Percentiles rank a stretch among this genome's conserved stretches.
phyloP scores from a whole-genome alignment of 1,140 invertebrate species.

The Brachionus manjavacas region DNA sequence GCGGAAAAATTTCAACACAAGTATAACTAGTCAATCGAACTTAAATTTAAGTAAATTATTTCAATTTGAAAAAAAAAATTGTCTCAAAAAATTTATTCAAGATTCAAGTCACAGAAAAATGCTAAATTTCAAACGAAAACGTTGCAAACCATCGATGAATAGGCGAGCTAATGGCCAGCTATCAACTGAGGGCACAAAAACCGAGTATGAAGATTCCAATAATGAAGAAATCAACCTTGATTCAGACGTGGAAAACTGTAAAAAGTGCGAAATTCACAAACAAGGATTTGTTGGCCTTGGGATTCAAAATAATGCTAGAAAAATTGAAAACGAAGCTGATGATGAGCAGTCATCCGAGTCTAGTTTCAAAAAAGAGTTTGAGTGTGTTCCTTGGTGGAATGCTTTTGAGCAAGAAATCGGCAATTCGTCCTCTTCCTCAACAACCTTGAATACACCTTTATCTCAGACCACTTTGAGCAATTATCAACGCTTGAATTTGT shows the following conservation, averaged over 20 bases:
- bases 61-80: too few species aligned
- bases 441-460: not conserved
- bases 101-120: not conserved
- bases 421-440: not conserved
- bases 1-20: not conserved
- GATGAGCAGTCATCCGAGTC: conserved; percentile 8
- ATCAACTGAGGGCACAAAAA: not conserved
- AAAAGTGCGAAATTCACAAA: not conserved
- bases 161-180: not conserved
- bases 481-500: not conserved
- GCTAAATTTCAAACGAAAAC: not conserved
- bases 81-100: not conserved
- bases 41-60: conserved; percentile 14
- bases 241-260: not conserved
- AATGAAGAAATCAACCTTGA: conserved; percentile 1
- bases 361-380: conserved; percentile 11
- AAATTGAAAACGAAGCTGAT: conserved; percentile 13
- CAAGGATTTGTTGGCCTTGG: not conserved
- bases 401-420: not conserved
- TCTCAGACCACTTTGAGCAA: not conserved
- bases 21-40: not conserved
- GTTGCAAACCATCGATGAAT: not conserved
- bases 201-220: conserved; percentile 24
- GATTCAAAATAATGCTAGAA: not conserved
- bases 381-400: conserved; percentile 2